These are phyloP conservation scores for Mugil cephalus DNA, from an alignment of 2,113 vertebrate genomes.

Conservation along the genomic window DNA sequence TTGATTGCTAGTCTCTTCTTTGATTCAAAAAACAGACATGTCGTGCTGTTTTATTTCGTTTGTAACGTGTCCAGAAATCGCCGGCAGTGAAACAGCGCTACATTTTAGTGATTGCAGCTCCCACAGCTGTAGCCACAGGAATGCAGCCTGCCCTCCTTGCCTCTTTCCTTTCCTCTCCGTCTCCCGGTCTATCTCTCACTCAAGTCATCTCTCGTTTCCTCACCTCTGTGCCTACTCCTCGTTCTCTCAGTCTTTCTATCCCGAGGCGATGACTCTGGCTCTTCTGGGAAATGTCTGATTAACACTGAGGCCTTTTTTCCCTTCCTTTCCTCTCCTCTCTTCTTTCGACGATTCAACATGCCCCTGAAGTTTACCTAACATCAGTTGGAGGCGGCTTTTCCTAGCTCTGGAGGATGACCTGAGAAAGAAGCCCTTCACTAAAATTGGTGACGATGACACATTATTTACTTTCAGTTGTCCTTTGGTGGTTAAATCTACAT, in stretches of 20 bases:
- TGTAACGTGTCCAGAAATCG: conserved; percentile 80
- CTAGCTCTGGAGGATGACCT: conserved; percentile 19
- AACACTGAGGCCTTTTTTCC: conserved; percentile 68
- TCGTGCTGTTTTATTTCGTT: conserved; percentile 81
- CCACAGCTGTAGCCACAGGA: conserved; percentile 84
- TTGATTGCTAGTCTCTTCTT: conserved; percentile 80
- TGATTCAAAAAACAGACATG: conserved; percentile 82
- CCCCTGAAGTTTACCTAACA: conserved; percentile 53
- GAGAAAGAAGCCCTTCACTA: conserved; percentile 50
- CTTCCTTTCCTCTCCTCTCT: conserved; percentile 24
- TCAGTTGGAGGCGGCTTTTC: conserved; percentile 39
- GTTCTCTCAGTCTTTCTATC: conserved; percentile 55
- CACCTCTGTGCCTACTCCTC: conserved; percentile 61
- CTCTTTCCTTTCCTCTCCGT: conserved; percentile 67
- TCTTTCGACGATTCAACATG: conserved; percentile 44
- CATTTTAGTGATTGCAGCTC: conserved; percentile 82
- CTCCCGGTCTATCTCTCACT: conserved; percentile 68
- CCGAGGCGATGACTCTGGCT: conserved; percentile 64
- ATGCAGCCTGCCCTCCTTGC: conserved; percentile 70
- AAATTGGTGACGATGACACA: conserved; percentile 50
- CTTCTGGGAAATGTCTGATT: conserved; percentile 78
- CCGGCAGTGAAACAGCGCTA: conserved; percentile 75
- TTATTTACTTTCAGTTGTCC: conserved; percentile 32
- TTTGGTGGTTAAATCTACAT: background rate
- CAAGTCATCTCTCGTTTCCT: conserved; percentile 76